Percentiles rank a stretch among this genome's conserved stretches.
Conservation (phyloP, 2,113 vertebrate genomes). For the Mohoua ochrocephala region DNA sequence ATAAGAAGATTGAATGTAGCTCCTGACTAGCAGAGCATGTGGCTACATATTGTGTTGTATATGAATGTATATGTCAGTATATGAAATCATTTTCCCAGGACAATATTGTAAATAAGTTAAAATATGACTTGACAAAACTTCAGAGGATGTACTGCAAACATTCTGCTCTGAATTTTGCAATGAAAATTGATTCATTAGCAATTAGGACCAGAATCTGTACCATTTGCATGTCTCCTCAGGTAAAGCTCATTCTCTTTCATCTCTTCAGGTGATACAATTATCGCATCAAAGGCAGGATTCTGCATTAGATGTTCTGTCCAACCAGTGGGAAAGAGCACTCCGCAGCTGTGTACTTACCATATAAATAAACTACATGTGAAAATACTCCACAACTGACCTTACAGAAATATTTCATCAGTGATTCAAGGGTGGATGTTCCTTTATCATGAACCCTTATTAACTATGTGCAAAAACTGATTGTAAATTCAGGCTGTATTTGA, state of each 20-base stretch:
- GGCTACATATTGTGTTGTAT: background rate
- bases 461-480: background rate
- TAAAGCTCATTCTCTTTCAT: background rate
- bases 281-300: background rate
- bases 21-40: background rate
- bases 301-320: background rate
- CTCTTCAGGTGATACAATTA: background rate
- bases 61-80: background rate
- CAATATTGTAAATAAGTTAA: background rate
- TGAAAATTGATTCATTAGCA: background rate
- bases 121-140: background rate
- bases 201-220: background rate
- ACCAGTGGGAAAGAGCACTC: background rate
- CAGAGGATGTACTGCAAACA: background rate
- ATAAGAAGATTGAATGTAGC: background rate
- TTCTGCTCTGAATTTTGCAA: background rate
- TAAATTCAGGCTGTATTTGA: background rate
- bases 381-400: background rate
- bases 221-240: background rate
- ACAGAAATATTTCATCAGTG: background rate
- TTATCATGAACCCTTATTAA: background rate
- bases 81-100: background rate
- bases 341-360: background rate
- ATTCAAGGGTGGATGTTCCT: background rate
- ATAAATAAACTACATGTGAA: background rate